These are phyloP conservation scores for Tribolium castaneum DNA, from an alignment of 1,140 invertebrate species.

Conservation along the genomic window DNA sequence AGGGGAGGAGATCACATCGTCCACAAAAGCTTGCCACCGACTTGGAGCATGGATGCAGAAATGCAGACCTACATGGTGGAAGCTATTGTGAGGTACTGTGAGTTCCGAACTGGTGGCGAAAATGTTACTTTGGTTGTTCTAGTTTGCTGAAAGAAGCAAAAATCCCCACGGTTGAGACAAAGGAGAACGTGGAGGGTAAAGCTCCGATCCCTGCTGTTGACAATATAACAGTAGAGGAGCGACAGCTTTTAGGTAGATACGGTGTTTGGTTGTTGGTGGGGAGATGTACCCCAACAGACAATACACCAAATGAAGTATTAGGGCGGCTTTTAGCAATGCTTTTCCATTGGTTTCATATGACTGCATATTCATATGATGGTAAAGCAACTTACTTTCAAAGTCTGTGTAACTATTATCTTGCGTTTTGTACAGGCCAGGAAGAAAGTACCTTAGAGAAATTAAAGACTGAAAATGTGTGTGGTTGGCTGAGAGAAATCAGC, in stretches of 20 bases:
- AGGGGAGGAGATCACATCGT: conserved; percentile 90
- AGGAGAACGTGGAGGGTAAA: conserved; percentile 58
- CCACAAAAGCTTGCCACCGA: conserved; percentile 85
- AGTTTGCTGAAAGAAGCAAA: conserved; percentile 84
- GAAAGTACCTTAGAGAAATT: conserved; percentile 90
- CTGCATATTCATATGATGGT: conserved; percentile 96
- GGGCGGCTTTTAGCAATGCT: conserved; percentile 94
- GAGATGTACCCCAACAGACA: conserved; percentile 87
- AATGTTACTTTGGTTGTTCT: conserved; percentile 2
- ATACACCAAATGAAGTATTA: conserved; percentile 88
- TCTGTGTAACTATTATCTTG: conserved; percentile 66
- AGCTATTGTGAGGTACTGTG: conserved; percentile 88
- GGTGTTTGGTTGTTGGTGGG: conserved; percentile 97
- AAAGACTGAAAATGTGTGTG: conserved; percentile 93
- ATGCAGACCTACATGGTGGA: conserved; percentile 95
- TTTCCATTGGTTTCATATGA: conserved; percentile 99
- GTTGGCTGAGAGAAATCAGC: conserved; percentile 89
- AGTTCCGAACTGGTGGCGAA: background rate
- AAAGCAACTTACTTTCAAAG: conserved; percentile 66
- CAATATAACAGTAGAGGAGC: conserved; percentile 79
- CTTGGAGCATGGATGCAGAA: conserved; percentile 90
- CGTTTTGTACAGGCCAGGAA: conserved; percentile 73
- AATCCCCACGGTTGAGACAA: conserved; percentile 72
- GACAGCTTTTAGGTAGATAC: conserved; percentile 92
- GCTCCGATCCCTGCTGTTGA: conserved; percentile 64